Evolutionary conservation across 35 echinoderm and acorn worm genomes (phyloP).

Genomic region (Heliocidaris erythrogramma): DNA sequence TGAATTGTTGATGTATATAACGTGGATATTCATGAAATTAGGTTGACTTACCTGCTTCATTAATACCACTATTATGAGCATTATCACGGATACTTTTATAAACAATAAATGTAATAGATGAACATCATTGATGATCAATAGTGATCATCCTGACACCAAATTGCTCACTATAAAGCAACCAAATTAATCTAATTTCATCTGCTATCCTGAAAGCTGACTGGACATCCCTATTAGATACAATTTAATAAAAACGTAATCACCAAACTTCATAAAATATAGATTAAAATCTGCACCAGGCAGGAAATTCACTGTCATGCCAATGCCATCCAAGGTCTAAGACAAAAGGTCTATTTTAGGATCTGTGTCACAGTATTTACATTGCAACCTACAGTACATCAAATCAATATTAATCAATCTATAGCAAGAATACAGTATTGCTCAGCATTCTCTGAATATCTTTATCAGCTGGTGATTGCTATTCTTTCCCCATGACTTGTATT

Average conservation of each 20-base stretch:
- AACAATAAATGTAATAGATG: not conserved
- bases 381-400: too few relatives aligned
- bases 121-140: too few relatives aligned
- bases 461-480: too few relatives aligned
- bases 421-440: too few relatives aligned
- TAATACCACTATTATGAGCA: not conserved
- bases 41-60: not conserved
- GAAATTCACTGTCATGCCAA: not conserved
- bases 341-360: not conserved
- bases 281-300: not conserved
- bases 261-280: not conserved
- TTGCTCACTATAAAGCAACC: not conserved
- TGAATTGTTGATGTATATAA: not conserved
- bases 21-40: not conserved
- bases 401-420: too few relatives aligned
- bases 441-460: too few relatives aligned
- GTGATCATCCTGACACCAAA: not conserved
- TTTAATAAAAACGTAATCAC: not conserved
- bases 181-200: not conserved
- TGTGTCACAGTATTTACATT: not conserved
- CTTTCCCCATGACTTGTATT: too few relatives aligned
- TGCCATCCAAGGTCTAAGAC: not conserved
- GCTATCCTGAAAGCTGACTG: not conserved
- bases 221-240: not conserved
- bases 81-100: not conserved